Conservation (phyloP, 2,797 vertebrate genomes). For the Pipistrellus kuhlii region DNA sequence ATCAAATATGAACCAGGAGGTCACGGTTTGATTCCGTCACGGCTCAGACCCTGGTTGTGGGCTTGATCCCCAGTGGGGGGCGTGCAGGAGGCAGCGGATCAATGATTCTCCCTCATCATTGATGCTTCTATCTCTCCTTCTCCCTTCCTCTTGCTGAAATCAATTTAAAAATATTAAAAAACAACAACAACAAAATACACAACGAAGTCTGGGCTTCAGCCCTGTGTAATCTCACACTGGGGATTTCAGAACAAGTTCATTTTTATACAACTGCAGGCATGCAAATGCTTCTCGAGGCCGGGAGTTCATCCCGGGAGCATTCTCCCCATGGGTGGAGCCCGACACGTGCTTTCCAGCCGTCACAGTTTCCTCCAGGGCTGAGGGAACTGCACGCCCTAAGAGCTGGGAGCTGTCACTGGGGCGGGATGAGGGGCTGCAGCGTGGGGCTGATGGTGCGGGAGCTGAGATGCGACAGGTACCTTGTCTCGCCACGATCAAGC, state of each 20-base stretch:
- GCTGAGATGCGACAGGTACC: constrained; percentile 85
- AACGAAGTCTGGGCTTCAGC: not conserved
- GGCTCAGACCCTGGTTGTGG: too few relatives aligned
- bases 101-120: too few relatives aligned
- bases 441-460: rapidly evolving
- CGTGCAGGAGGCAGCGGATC: too few relatives aligned
- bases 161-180: too few relatives aligned
- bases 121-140: too few relatives aligned
- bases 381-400: not conserved
- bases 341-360: rapidly evolving
- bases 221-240: not conserved
- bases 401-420: rapidly evolving
- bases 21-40: too few relatives aligned
- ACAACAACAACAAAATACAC: too few relatives aligned
- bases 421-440: rapidly evolving
- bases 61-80: too few relatives aligned
- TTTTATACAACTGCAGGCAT: not conserved
- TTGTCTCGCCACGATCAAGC: constrained; percentile 98
- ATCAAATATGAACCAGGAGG: too few relatives aligned
- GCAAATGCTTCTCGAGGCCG: not conserved
- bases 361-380: rapidly evolving
- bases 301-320: not conserved
- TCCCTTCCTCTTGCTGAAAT: too few relatives aligned
- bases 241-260: not conserved
- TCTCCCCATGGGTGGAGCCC: not conserved